Conservation (phyloP, 2,113 vertebrate genomes). For the Platysteira castanea region DNA sequence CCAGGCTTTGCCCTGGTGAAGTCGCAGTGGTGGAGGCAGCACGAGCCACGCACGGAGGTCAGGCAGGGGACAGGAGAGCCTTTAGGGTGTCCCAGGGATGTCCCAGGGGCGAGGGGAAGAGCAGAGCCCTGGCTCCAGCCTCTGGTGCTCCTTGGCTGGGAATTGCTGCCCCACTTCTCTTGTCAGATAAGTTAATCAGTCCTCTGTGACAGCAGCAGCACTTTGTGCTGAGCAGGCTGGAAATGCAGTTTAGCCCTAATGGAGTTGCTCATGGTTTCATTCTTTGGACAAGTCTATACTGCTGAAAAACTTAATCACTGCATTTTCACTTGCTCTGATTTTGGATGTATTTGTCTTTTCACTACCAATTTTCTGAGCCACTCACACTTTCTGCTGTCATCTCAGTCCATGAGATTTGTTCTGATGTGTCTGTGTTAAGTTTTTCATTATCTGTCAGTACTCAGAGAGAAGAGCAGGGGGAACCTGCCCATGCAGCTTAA, state of each 20-base stretch:
- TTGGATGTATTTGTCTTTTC: background rate
- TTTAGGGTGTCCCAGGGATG: fast-evolving
- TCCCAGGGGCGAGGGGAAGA: too few relatives aligned
- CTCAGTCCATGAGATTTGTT: background rate
- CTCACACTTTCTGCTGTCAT: background rate
- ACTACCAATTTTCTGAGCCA: background rate
- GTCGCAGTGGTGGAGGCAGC: background rate
- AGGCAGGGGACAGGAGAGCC: background rate
- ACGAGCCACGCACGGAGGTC: background rate
- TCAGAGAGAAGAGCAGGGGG: background rate
- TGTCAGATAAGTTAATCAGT: background rate
- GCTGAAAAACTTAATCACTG: background rate
- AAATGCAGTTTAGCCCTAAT: background rate
- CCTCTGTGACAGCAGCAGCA: background rate
- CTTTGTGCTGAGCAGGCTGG: background rate
- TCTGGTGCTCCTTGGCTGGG: background rate
- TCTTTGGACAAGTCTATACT: background rate
- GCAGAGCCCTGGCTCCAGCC: background rate
- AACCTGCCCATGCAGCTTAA: background rate
- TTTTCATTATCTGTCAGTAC: background rate
- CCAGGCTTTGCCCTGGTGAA: background rate
- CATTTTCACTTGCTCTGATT: background rate
- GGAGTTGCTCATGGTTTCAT: background rate
- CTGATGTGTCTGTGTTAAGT: background rate
- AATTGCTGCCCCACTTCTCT: background rate